Evolutionary conservation across 2,113 vertebrate genomes (phyloP).

Genomic region (Spheniscus mendiculus): DNA sequence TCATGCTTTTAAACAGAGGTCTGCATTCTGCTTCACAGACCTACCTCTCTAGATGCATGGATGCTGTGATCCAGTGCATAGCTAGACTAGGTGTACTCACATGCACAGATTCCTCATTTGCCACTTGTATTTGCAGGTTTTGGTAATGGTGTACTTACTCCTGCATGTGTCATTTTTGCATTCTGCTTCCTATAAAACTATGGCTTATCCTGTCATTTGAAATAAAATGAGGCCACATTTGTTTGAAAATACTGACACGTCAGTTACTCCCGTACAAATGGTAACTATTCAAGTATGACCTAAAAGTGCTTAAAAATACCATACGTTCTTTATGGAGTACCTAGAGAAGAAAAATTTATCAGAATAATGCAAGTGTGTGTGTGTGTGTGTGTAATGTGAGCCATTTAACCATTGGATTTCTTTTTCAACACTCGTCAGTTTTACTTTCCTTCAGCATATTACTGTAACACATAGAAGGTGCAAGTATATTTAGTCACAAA

Average conservation of each 20-base stretch:
- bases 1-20: not conserved
- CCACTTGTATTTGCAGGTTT: not conserved
- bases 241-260: not conserved
- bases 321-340: not conserved
- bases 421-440: not conserved
- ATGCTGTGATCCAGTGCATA: not conserved
- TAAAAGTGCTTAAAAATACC: not conserved
- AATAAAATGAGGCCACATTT: not conserved
- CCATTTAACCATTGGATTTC: not conserved
- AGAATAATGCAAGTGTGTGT: not conserved
- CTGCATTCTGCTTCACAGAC: not conserved
- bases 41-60: fast-evolving
- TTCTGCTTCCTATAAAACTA: not conserved
- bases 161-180: not conserved
- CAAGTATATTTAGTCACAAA: not conserved
- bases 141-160: not conserved
- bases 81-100: not conserved
- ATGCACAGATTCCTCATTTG: not conserved
- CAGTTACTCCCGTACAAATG: not conserved
- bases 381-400: not conserved
- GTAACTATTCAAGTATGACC: not conserved
- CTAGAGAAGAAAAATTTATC: not conserved
- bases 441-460: not conserved
- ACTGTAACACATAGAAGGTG: not conserved
- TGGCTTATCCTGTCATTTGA: not conserved